Percentiles rank a stretch among this genome's conserved stretches.
Conservation (phyloP, 2,113 vertebrate species). For the Phoxinus phoxinus region DNA sequence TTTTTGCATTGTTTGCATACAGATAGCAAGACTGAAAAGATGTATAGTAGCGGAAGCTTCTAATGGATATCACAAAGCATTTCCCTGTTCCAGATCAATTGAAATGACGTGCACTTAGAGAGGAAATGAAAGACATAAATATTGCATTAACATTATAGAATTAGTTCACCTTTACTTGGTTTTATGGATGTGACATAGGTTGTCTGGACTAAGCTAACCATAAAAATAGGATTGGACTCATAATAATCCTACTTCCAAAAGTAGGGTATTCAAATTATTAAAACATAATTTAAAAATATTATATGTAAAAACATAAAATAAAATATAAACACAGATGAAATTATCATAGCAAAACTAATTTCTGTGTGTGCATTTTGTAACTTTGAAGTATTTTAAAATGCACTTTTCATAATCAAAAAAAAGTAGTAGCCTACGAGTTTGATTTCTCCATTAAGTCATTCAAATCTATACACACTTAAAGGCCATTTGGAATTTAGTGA, state of each 20-base stretch:
- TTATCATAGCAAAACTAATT: neutral
- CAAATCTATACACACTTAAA: neutral
- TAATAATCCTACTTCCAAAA: neutral
- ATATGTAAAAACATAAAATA: neutral
- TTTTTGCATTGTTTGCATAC: slow-evolving; percentile 18
- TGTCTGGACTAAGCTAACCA: neutral
- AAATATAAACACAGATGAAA: neutral
- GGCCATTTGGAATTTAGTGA: neutral
- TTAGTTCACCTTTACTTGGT: neutral
- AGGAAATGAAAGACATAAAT: slow-evolving; percentile 19
- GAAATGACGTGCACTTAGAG: neutral
- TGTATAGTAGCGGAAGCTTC: neutral
- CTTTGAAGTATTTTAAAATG: no score
- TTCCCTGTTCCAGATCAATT: slow-evolving; percentile 15
- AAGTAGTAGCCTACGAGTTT: neutral
- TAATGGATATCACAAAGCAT: neutral
- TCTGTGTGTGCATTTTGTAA: neutral
- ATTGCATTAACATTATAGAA: neutral
- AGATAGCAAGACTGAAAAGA: neutral
- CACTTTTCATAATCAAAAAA: neutral
- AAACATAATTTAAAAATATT: no score
- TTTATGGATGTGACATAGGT: neutral
- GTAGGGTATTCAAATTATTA: neutral
- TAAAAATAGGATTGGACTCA: neutral
- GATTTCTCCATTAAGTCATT: neutral